Evolutionary conservation across 2,797 vertebrate genomes (phyloP).

Genomic region (Serranus cabrilla): DNA sequence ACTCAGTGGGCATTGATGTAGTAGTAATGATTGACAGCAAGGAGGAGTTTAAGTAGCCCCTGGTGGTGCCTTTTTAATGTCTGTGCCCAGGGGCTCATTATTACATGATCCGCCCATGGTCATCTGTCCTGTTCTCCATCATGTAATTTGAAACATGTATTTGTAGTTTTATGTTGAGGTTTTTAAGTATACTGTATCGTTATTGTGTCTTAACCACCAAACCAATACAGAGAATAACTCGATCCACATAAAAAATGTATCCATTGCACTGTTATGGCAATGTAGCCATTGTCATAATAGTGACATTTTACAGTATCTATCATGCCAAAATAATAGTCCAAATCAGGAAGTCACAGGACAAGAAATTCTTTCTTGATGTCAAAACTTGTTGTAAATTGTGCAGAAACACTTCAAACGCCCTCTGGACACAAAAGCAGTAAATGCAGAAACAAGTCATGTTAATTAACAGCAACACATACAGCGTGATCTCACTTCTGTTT

Average conservation of each 20-base stretch:
- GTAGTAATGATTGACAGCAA: no score
- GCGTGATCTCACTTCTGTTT: constrained; percentile 39
- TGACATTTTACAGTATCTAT: background rate
- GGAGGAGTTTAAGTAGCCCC: no score
- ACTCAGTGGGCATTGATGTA: no score
- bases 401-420: constrained; percentile 16
- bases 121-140: background rate
- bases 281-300: background rate
- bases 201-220: background rate
- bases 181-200: background rate
- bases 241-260: background rate
- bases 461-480: constrained; percentile 51
- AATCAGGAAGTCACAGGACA: constrained; percentile 5
- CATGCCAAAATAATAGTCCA: background rate
- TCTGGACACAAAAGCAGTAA: constrained; percentile 44
- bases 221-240: background rate
- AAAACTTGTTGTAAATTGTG: background rate
- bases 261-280: no score
- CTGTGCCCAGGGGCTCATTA: no score
- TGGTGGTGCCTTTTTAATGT: no score
- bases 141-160: background rate
- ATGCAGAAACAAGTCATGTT: constrained; percentile 40
- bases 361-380: constrained; percentile 11
- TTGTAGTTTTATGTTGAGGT: background rate
- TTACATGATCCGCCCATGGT: no score